Evolutionary conservation across 1,140 invertebrate genomes (phyloP).

Genomic region (Contarinia nasturtii): DNA sequence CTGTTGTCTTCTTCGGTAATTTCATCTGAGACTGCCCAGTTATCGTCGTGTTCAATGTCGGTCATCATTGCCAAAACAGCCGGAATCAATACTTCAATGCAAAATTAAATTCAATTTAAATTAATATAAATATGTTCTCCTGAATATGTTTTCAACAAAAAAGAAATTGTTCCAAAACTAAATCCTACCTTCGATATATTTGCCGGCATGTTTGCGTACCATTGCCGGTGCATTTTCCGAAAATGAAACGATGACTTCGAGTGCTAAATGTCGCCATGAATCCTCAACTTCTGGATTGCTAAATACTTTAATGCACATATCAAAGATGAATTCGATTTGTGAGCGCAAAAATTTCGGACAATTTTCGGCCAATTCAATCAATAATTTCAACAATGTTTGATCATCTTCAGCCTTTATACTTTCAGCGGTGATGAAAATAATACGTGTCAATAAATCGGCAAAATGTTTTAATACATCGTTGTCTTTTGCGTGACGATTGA

Average conservation of each 20-base stretch:
- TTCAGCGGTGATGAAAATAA: slow-evolving; percentile 38
- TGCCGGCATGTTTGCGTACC: slow-evolving; percentile 73
- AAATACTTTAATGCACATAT: slow-evolving; percentile 78
- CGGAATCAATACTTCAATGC: slow-evolving; percentile 53
- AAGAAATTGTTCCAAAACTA: no score
- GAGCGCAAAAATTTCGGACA: slow-evolving; percentile 81
- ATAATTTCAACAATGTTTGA: slow-evolving; percentile 72
- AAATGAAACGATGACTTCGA: slow-evolving; percentile 88
- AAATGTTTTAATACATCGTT: slow-evolving; percentile 72
- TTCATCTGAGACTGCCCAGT: slow-evolving; percentile 64
- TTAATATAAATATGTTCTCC: no score
- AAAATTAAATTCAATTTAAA: no score
- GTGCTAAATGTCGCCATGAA: slow-evolving; percentile 70
- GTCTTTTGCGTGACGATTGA: slow-evolving; percentile 80
- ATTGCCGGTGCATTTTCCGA: slow-evolving; percentile 89
- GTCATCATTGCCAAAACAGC: slow-evolving; percentile 90
- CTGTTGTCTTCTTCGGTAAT: slow-evolving; percentile 69
- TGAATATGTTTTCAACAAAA: no score
- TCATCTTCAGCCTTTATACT: slow-evolving; percentile 72
- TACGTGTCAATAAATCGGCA: slow-evolving; percentile 58
- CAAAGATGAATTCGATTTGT: slow-evolving; percentile 71
- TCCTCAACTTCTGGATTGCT: slow-evolving; percentile 57
- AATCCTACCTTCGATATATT: no score
- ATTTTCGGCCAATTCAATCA: slow-evolving; percentile 86
- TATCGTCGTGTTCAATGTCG: slow-evolving; percentile 81